Base-by-base conservation (phyloP, 2,797 vertebrate genomes). In the Kryptopterus vitreolus region DNA sequence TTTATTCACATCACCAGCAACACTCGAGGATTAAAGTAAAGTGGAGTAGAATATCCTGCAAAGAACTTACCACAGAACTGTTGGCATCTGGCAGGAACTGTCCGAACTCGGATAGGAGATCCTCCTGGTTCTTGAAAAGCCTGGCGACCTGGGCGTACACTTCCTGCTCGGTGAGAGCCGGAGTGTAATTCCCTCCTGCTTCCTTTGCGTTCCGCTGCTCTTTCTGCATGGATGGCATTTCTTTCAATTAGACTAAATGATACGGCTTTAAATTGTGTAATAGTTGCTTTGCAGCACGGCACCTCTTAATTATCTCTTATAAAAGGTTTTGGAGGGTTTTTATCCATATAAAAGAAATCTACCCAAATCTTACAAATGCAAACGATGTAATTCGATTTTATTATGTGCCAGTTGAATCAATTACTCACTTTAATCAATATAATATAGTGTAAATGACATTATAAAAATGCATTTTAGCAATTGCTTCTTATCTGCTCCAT, bases 101-200 rank as follows among this genome's bases (percentile, higher is more conserved):
- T 74, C 98, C 98, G 0, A 99, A 99, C 87, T 99, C 98, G 0
- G 98, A 99, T 9, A 99, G 94, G 48, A 99, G 91, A 89, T 99
- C 98, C 87, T 99, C 98, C 89, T 99, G 98, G 91, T 99, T 99
- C 90, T 99, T 99, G 87, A 99, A 99, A 82, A 99, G 97, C 4
- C 95, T 93, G 3, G 98, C 98, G 78, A 99, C 98, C 89, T 99
- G 97, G 71, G 98, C 97, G 24, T 99, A 99, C n/a, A 99, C 98
- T 88, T 99, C 98, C 90, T 99, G 98, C 86, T 99, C 98, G 0
- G 98, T 99, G 85, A 99, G 84, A 0, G 96, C 95, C 0, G 98
- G 98, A 0, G 96, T 99, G 88, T 99, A 99, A 91, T 97, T 99
- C 1, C 98, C 97, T 18, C 95, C 97, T 7, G 97, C 97, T 90